Conservation (phyloP, 2,888 invertebrate genomes). For the Subacronicta megacephala region DNA sequence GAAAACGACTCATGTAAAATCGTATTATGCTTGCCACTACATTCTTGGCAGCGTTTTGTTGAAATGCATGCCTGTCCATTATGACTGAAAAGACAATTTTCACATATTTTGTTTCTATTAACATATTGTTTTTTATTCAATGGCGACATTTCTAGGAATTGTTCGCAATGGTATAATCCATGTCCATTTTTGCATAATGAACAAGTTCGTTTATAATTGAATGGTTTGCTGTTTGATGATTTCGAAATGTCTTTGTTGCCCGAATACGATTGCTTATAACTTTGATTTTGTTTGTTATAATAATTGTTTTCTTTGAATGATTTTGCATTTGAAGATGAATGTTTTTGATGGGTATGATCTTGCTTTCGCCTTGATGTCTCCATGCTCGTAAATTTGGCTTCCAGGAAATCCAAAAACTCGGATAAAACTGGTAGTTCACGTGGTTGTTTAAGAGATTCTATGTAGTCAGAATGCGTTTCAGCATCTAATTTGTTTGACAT, state of each 20-base stretch:
- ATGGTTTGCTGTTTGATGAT: neutral
- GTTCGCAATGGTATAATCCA: neutral
- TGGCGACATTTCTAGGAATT: neutral
- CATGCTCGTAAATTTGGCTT: conserved; percentile 6
- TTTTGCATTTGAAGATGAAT: neutral
- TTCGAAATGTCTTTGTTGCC: neutral
- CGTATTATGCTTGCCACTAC: neutral
- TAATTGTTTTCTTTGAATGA: neutral
- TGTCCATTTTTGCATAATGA: neutral
- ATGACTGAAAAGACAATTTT: neutral
- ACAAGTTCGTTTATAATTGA: neutral
- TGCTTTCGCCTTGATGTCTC: neutral
- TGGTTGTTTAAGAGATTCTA: neutral
- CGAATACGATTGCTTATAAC: neutral
- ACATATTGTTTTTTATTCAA: neutral
- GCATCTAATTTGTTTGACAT: conserved; percentile 3
- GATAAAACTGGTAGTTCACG: neutral
- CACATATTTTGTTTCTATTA: neutral
- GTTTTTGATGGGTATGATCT: neutral
- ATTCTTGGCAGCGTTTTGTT: neutral
- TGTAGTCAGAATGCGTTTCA: neutral
- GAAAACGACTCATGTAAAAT: neutral
- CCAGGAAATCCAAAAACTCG: neutral
- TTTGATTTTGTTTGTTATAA: neutral
- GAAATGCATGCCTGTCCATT: neutral